Percentiles rank a stretch among this genome's conserved stretches.
Evolutionary conservation across 2,113 vertebrate genomes (phyloP).

Genomic region (Leptosomus discolor): DNA sequence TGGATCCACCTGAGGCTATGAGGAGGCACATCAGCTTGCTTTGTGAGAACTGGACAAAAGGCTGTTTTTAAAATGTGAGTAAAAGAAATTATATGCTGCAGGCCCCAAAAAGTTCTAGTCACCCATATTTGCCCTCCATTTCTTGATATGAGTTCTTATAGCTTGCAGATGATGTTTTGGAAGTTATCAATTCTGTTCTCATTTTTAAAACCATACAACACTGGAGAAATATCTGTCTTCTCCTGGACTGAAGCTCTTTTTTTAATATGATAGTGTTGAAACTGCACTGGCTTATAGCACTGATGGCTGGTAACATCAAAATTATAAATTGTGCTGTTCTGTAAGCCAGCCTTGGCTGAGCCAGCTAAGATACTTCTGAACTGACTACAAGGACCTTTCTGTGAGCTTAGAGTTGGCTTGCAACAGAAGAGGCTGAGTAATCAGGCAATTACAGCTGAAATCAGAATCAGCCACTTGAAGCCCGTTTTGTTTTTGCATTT

Average conservation of each 20-base stretch:
- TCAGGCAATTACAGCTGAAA: constrained; percentile 51
- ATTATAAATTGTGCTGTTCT: not conserved
- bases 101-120: not conserved
- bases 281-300: not conserved
- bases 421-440: constrained; percentile 51
- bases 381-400: constrained; percentile 1
- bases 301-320: not conserved
- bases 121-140: not conserved
- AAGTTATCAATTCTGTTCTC: not conserved
- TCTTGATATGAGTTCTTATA: not conserved
- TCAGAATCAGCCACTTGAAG: constrained; percentile 50
- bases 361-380: not conserved
- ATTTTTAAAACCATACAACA: not conserved
- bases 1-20: not conserved
- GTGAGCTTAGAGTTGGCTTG: constrained; percentile 41
- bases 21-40: not conserved
- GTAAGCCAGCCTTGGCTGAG: not conserved
- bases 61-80: not conserved
- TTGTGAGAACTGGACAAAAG: not conserved
- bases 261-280: not conserved
- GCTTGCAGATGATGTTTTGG: no score
- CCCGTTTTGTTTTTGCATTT: constrained; percentile 43
- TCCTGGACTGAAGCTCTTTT: not conserved
- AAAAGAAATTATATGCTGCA: not conserved
- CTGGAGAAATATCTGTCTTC: not conserved